Base-by-base conservation (phyloP, 1,140 invertebrate genomes). In the Drosophila nigromelanica region DNA sequence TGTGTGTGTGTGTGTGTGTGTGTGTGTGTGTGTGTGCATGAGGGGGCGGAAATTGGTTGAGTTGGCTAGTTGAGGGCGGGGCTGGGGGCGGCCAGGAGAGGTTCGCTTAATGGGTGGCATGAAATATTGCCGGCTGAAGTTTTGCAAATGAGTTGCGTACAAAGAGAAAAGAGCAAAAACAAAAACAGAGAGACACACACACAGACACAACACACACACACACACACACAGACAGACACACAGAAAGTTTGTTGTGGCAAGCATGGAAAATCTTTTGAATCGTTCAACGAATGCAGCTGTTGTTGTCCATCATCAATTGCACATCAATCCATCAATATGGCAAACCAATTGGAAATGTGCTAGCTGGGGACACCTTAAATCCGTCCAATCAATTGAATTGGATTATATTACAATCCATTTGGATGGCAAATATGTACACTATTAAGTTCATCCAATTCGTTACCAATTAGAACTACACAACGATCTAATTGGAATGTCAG, bases 121-220 rank as follows among this genome's bases (percentile, higher is more conserved):
- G 83, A 87, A 86, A 82, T 87, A 89, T 87, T 89, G 82, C 82
- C 82, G 82, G 82, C 79, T 87, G 74, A 86, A 86, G 78, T 87
- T 87, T 78, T 64, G 50, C 64, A 86, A 86, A 80, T 86, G 81
- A 86, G 81, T 86, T 86, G 77, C 81, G 77, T 86, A 76, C 73
- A 63, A 78, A 89, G 75, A 78, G 76, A 73, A 76, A 73, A 76
- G 71, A 76, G 76, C 73, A 77, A 82, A 67, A 83, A 82, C 73
- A 78, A 82, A 66, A 76, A 70, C 59, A 60, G 45, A 47, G 5
- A 54, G 21, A 71, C 59, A 52, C 27, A 70, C 54, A 72, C 60
- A n/a, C n/a, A n/a, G n/a, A n/a, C n/a, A n/a, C n/a, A 70, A 18
- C 39, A 79, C 56, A 66, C 52, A 60, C 37, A 8, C 37, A 30